Evolutionary conservation across 2,797 vertebrate species (phyloP), one percentile per base, ranked within the genome.

Genomic region (Danionella dracula): DNA sequence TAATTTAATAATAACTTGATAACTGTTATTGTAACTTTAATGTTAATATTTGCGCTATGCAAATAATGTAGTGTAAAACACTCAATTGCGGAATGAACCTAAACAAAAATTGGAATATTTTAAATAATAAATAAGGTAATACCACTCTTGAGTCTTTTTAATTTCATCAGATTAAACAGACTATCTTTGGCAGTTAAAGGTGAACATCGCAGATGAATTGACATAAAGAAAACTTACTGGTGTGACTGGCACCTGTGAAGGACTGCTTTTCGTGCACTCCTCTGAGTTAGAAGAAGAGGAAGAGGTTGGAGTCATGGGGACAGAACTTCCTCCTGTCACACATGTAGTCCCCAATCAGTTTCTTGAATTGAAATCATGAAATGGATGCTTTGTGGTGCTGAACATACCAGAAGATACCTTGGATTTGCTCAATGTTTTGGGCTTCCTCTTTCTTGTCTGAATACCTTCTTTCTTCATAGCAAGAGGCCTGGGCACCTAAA

Each of bases 381-480:
- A 35, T 17, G 12, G 17, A 34, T 19, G 1, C 1, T 10, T 51
- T 11, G 15, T 13, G 34, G 5, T n/a, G n/a, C n/a, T 20, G 59
- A 54, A 72, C 84, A 69, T 81, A 93, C 92, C 90, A 68, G 94
- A 96, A 71, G 93, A 93, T 62, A 92, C 79, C 73, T 99, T 99
- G 35, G 90, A 86, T 87, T 99, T 99, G 87, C 92, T 95, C 82
- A 95, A 78, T 66, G 96, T 97, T 89, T 99, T 99, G 4, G 97
- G 97, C 90, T 99, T 99, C 85, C 97, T 81, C 87, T 99, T 99
- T 82, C 97, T 91, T 0, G 97, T 99, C 87, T 99, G 97, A 88
- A 99, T 99, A 70, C 97, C 96, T 79, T 99, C 97, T 87, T 99
- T 99, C 86, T 99, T 99, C 97, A 99, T 99, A 70, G 97, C 96